A percentile compares a stretch with the other conserved stretches of the same genome.
phyloP scores from a whole-genome alignment of 2,888 invertebrate genomes.

The Ichneumoninae sp. region DNA sequence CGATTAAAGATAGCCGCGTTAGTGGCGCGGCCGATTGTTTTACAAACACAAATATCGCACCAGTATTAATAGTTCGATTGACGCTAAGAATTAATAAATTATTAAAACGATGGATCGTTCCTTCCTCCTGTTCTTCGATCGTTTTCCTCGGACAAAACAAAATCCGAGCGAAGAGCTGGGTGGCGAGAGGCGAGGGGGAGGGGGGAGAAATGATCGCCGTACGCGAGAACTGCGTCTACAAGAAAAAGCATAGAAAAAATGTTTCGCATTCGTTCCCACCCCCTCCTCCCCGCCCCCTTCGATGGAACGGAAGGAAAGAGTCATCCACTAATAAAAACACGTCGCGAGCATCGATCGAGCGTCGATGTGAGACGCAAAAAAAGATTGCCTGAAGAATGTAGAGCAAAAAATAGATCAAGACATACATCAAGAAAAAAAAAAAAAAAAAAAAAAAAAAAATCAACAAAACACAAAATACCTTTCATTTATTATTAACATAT shows the following conservation, averaged over 20 bases:
- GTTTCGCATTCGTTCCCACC: constrained; percentile 7
- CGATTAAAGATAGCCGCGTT: not conserved
- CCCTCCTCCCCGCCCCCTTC: constrained; percentile 3
- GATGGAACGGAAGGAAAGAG: not conserved
- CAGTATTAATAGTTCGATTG: not conserved
- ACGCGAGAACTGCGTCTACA: constrained; percentile 30
- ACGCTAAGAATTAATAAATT: constrained; percentile 12
- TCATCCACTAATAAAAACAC: not conserved
- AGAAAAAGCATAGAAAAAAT: constrained; percentile 54
- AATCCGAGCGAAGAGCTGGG: not conserved
- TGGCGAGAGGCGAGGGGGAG: not conserved
- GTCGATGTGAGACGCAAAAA: not conserved
- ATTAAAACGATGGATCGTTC: constrained; percentile 7
- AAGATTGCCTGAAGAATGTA: constrained; percentile 10
- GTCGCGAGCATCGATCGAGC: not conserved
- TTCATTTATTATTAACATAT: constrained; percentile 77
- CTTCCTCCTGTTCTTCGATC: not conserved
- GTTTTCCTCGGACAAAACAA: not conserved
- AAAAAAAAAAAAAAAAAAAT: constrained; percentile 22
- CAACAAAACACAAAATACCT: too few species aligned
- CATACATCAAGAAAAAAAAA: constrained; percentile 6
- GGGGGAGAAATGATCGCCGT: constrained; percentile 15
- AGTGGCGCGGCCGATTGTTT: not conserved
- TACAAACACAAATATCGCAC: constrained; percentile 15
- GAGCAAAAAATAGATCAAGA: constrained; percentile 8